These are phyloP conservation scores for Drosophila aldrichi DNA, from an alignment of 2,888 invertebrate genomes.

Conservation along the genomic window DNA sequence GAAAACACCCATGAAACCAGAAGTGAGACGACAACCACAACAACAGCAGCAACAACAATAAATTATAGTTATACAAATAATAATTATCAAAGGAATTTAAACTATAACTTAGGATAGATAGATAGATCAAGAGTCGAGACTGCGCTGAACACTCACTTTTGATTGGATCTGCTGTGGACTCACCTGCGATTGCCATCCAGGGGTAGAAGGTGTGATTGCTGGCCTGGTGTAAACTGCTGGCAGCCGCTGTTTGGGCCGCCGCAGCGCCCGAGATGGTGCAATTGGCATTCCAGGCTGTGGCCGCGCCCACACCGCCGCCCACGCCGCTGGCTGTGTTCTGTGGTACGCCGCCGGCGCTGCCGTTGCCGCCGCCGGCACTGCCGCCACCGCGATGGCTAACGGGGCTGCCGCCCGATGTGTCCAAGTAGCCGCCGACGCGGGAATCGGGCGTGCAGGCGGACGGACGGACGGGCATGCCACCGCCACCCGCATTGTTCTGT, in stretches of 20 bases:
- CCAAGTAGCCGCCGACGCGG: constrained; percentile 91
- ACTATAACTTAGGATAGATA: constrained; percentile 17
- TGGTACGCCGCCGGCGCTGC: constrained; percentile 86
- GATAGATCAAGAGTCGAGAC: constrained; percentile 19
- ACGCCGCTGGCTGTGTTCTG: constrained; percentile 89
- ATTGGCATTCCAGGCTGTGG: constrained; percentile 94
- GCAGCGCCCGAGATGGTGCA: constrained; percentile 92
- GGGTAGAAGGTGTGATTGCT: constrained; percentile 98
- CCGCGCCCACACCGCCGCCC: constrained; percentile 86
- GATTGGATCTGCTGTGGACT: constrained; percentile 85
- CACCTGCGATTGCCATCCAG: constrained; percentile 99
- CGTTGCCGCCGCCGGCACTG: constrained; percentile 86
- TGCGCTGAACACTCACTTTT: constrained; percentile 68
- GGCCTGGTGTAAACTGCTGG: constrained; percentile 95
- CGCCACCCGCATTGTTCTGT: constrained; percentile 86
- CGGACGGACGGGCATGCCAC: constrained; percentile 89
- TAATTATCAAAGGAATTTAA: constrained; percentile 1
- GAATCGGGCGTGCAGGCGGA: constrained; percentile 96
- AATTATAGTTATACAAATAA: constrained; percentile 2
- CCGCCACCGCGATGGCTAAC: constrained; percentile 90
- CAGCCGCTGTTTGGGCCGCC: constrained; percentile 91
- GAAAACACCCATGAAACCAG: constrained; percentile 37
- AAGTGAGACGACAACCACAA: constrained; percentile 10
- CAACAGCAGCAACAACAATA: constrained; percentile 18
- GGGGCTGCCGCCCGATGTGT: constrained; percentile 91